Conservation (phyloP, 2,113 vertebrate genomes). For the Ranitomeya variabilis region DNA sequence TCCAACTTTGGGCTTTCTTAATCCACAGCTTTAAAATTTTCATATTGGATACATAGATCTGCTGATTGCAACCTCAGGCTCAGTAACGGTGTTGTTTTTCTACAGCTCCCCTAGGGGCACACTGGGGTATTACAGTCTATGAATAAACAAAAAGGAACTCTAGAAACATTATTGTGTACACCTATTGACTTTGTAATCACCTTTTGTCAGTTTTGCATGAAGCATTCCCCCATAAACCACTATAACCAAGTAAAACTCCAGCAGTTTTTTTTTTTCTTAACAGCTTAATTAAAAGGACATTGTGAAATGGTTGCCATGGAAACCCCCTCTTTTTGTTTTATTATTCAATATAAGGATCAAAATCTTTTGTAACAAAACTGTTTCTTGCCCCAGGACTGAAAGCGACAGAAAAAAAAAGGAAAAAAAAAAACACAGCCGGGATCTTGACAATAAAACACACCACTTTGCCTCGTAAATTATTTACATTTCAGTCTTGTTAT, state of each 20-base stretch:
- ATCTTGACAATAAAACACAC: slow-evolving; percentile 31
- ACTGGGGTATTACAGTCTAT: neutral
- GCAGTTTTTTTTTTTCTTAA: neutral
- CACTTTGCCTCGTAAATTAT: slow-evolving; percentile 24
- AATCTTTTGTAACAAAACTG: slow-evolving; percentile 49
- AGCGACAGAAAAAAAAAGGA: neutral
- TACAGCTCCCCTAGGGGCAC: neutral
- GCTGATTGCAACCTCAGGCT: neutral
- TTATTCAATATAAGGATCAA: slow-evolving; percentile 53
- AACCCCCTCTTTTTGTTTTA: slow-evolving; percentile 34
- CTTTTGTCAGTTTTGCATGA: too few species aligned
- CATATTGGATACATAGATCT: neutral
- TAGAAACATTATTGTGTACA: neutral
- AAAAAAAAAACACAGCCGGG: neutral
- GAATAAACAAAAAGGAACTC: neutral
- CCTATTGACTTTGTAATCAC: neutral
- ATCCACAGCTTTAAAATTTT: too few species aligned
- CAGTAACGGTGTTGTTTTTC: neutral
- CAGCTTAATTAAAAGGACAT: neutral
- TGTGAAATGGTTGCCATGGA: slow-evolving; percentile 18
- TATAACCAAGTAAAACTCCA: neutral
- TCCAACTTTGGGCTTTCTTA: too few species aligned
- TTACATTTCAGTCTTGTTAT: slow-evolving; percentile 26
- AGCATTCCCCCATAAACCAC: too few species aligned
- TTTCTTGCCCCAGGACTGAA: slow-evolving; percentile 36